phyloP scores from a whole-genome alignment of 2,888 invertebrate genomes.

The Venusia cambrica region DNA sequence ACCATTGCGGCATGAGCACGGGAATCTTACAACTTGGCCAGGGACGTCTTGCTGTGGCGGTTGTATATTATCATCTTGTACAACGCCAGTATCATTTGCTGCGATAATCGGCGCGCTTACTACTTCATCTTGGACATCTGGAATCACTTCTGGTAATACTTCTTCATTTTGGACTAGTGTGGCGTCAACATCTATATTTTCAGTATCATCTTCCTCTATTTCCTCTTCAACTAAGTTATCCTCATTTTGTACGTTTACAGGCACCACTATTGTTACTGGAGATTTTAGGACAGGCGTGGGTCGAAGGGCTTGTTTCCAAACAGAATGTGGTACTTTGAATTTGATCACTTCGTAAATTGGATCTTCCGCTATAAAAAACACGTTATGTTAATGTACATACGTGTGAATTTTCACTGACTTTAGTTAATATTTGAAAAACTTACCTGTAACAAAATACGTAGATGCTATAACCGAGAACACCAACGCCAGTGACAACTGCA shows the following conservation, averaged over 20 bases:
- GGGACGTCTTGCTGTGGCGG: conserved; percentile 46
- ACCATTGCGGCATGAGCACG: conserved; percentile 82
- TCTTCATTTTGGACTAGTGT: conserved; percentile 31
- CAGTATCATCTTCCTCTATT: conserved; percentile 36
- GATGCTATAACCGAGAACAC: conserved; percentile 28
- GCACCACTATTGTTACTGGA: conserved; percentile 62
- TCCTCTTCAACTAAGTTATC: conserved; percentile 38
- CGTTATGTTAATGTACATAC: no score
- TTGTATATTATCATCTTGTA: conserved; percentile 40
- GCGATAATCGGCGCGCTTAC: conserved; percentile 31
- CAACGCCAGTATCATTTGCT: conserved; percentile 35
- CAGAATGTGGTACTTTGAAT: conserved; percentile 51
- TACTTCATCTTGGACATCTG: conserved; percentile 30
- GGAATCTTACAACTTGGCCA: conserved; percentile 77
- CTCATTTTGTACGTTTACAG: conserved; percentile 61
- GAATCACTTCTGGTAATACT: conserved; percentile 26
- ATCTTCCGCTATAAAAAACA: conserved; percentile 35
- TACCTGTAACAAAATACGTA: conserved; percentile 39
- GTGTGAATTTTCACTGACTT: neutral
- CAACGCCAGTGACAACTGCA: conserved; percentile 36
- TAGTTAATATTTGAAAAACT: conserved; percentile 18
- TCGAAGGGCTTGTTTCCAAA: conserved; percentile 62
- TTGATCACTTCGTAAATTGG: conserved; percentile 55
- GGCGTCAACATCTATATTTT: conserved; percentile 32
- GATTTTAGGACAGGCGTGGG: conserved; percentile 67